Evolutionary conservation across 2,113 vertebrate genomes (phyloP).

Genomic region (Stictonetta naevosa): DNA sequence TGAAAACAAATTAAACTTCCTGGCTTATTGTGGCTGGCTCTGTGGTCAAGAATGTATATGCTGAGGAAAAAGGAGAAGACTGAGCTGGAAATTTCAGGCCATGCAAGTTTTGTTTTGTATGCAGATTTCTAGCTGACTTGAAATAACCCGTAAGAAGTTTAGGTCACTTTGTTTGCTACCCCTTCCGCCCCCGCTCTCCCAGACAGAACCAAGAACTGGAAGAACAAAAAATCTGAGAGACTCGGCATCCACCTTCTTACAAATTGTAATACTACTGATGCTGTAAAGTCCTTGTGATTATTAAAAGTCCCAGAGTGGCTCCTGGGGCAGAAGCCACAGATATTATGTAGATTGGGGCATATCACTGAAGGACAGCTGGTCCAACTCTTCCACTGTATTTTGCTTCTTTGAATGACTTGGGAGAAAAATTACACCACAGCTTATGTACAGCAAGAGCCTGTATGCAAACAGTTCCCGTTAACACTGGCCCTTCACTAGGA

Average conservation of each 20-base stretch:
- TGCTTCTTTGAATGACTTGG: background rate
- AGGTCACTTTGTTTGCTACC: background rate
- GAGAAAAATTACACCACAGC: background rate
- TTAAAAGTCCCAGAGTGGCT: background rate
- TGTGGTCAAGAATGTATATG: background rate
- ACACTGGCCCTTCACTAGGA: background rate
- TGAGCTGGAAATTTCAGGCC: background rate
- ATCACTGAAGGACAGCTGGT: background rate
- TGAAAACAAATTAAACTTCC: background rate
- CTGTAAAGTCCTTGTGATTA: background rate
- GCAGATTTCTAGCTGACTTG: background rate
- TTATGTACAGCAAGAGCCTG: background rate
- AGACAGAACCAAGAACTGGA: background rate
- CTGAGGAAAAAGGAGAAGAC: background rate
- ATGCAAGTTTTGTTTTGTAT: background rate
- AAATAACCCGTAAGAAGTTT: background rate
- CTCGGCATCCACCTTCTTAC: background rate
- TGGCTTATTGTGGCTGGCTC: background rate
- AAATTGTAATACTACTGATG: background rate
- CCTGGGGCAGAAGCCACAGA: background rate
- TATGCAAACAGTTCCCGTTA: background rate
- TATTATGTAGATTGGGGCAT: fast-evolving
- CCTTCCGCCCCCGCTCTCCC: background rate
- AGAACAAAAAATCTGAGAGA: background rate
- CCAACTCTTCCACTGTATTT: background rate